A percentile compares a stretch with the other conserved stretches of the same genome.
These are phyloP conservation scores for Candidula unifasciata DNA, from an alignment of 2,888 invertebrate genomes.

Conservation along the genomic window DNA sequence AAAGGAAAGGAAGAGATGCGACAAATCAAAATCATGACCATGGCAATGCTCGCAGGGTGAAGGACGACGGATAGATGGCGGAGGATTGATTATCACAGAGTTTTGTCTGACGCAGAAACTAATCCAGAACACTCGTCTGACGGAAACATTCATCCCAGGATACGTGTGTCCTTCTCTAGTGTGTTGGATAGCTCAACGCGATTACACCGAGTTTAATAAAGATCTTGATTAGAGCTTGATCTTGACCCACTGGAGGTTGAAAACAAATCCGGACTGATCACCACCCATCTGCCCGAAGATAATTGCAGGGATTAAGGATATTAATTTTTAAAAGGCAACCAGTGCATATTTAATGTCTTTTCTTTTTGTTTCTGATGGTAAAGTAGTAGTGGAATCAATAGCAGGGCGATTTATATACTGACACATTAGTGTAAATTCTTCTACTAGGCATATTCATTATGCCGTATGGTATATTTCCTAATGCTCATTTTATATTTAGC, in stretches of 20 bases:
- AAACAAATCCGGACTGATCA: slow-evolving; percentile 33
- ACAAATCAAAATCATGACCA: slow-evolving; percentile 31
- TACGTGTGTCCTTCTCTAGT: not conserved
- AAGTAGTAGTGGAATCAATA: too few species aligned
- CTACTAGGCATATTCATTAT: too few species aligned
- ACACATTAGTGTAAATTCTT: too few species aligned
- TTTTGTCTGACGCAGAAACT: slow-evolving; percentile 13
- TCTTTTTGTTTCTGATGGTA: too few species aligned
- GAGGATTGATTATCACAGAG: not conserved
- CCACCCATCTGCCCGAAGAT: slow-evolving; percentile 2
- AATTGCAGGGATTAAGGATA: not conserved
- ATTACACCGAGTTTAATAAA: slow-evolving; percentile 19
- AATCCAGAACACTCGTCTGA: slow-evolving; percentile 36
- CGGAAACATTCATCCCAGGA: not conserved
- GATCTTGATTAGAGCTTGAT: slow-evolving; percentile 21
- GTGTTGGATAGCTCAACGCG: slow-evolving; percentile 10
- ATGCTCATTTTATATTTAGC: too few species aligned
- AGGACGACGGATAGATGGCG: slow-evolving; percentile 35
- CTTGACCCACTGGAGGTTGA: not conserved
- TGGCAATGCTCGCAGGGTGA: not conserved
- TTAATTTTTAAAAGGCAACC: not conserved
- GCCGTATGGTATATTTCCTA: too few species aligned
- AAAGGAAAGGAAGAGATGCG: slow-evolving; percentile 33
- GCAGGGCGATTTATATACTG: too few species aligned
- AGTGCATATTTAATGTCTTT: not conserved